Conservation (phyloP, 2,888 invertebrate genomes). For the Pocota personata region DNA sequence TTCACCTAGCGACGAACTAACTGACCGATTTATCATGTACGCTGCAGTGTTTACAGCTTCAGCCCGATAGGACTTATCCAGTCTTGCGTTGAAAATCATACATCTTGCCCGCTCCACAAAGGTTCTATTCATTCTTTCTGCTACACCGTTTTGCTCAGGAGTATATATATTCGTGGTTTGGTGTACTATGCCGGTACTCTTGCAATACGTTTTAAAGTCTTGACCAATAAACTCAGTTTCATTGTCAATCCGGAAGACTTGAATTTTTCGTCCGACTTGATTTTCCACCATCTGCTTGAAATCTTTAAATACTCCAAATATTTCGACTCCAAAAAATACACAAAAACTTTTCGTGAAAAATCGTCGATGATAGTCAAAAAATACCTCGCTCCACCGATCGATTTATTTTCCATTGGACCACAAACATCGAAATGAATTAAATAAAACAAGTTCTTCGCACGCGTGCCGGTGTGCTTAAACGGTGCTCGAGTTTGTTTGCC, state of each 20-base stretch:
- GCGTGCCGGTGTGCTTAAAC: constrained; percentile 52
- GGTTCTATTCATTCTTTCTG: constrained; percentile 57
- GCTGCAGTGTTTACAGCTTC: constrained; percentile 73
- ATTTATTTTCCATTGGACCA: too few species aligned
- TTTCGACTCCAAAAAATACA: constrained; percentile 24
- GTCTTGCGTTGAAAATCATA: constrained; percentile 26
- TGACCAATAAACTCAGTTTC: constrained; percentile 25
- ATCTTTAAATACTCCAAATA: not conserved
- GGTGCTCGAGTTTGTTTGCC: constrained; percentile 71
- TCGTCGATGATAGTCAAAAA: constrained; percentile 67
- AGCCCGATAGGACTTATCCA: constrained; percentile 50
- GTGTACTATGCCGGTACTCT: not conserved
- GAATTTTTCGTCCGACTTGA: constrained; percentile 40
- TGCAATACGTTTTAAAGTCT: not conserved
- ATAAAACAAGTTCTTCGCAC: constrained; percentile 49
- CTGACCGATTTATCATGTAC: constrained; percentile 65
- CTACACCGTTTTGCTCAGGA: constrained; percentile 19
- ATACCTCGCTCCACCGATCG: constrained; percentile 55
- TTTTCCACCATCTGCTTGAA: constrained; percentile 44
- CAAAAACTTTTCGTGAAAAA: constrained; percentile 27
- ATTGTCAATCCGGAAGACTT: constrained; percentile 30
- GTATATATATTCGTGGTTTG: not conserved
- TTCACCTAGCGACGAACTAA: too few species aligned
- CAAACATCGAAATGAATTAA: constrained; percentile 59
- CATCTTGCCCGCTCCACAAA: constrained; percentile 50